Percentiles rank a stretch among this genome's conserved stretches.
phyloP scores from a whole-genome alignment of 2,113 vertebrate genomes.

The Tiliqua scincoides region DNA sequence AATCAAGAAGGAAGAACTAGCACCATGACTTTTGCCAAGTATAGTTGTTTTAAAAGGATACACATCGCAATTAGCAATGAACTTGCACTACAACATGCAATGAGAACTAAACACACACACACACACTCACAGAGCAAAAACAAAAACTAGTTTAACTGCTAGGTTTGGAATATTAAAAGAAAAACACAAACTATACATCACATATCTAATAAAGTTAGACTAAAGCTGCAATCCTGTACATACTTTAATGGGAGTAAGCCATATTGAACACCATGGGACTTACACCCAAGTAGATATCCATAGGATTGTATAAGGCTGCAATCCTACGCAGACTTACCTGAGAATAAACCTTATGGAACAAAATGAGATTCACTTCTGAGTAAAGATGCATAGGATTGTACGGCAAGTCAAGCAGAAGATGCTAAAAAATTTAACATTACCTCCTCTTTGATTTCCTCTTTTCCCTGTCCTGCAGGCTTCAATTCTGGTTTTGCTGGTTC shows the following conservation, averaged over 20 bases:
- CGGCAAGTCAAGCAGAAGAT: background rate
- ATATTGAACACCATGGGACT: too few relatives aligned
- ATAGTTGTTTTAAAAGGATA: background rate
- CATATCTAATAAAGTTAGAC: background rate
- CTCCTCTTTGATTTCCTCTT: conserved; percentile 87
- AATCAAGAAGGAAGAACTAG: background rate
- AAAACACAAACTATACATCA: background rate
- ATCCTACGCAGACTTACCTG: background rate
- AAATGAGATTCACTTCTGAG: background rate
- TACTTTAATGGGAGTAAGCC: too few relatives aligned
- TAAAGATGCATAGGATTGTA: background rate
- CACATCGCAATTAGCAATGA: background rate
- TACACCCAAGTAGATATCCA: too few relatives aligned
- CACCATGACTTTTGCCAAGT: background rate
- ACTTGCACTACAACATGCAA: background rate
- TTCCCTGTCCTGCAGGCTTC: conserved; percentile 82
- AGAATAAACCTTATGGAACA: background rate
- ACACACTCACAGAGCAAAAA: background rate
- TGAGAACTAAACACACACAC: background rate
- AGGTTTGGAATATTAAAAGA: background rate
- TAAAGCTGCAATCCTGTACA: accelerated
- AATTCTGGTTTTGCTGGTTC: conserved; percentile 86
- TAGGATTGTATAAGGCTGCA: background rate
- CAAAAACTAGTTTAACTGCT: background rate
- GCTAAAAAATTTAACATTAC: conserved; percentile 59